Evolutionary conservation across 2,888 invertebrate species (phyloP).

Genomic region (Cryptops parisi): DNA sequence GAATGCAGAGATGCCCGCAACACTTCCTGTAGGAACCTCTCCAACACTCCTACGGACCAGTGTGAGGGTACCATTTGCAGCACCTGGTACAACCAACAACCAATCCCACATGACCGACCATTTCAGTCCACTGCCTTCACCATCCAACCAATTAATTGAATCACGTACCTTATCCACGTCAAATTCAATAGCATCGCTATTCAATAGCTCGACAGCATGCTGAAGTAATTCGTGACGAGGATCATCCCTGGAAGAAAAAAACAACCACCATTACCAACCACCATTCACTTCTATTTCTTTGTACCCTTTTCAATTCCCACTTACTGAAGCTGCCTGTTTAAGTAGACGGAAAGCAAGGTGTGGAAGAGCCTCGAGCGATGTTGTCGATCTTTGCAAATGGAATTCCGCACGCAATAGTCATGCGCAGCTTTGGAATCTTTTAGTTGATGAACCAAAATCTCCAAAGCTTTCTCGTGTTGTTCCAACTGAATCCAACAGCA

Average conservation of each 20-base stretch:
- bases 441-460: conserved; percentile 36
- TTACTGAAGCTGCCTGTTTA: conserved; percentile 32
- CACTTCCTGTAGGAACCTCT: conserved; percentile 32
- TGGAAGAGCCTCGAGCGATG: conserved; percentile 33
- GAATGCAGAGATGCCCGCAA: conserved; percentile 31
- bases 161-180: conserved; percentile 34
- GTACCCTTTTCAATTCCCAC: conserved; percentile 17
- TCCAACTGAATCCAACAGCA: conserved; percentile 31
- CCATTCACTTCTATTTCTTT: too few relatives aligned
- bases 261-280: too few relatives aligned
- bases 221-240: conserved; percentile 29
- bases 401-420: conserved; percentile 36
- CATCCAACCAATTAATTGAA: too few relatives aligned
- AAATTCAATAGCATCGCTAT: conserved; percentile 35
- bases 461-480: conserved; percentile 39
- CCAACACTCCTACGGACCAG: conserved; percentile 35
- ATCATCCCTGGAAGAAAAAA: neutral
- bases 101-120: neutral
- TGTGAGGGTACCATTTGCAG: conserved; percentile 32
- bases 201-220: conserved; percentile 34
- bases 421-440: conserved; percentile 37
- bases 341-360: conserved; percentile 33
- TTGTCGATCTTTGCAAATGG: conserved; percentile 26
- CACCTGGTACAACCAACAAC: conserved; percentile 20
- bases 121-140: neutral